phyloP scores from a whole-genome alignment of 2,888 invertebrate species.

The Epinotia ramella region DNA sequence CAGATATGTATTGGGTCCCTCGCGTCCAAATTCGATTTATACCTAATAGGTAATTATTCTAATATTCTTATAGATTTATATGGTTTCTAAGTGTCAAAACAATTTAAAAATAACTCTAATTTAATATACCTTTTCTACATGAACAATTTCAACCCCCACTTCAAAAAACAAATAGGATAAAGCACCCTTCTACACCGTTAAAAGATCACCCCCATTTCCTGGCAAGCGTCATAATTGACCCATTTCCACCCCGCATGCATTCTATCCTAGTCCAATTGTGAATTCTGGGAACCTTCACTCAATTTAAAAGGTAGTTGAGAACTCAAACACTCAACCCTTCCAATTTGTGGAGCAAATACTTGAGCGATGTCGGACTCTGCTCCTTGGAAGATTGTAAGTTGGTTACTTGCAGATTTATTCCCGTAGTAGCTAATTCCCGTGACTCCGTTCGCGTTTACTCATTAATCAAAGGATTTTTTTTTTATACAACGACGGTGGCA shows the following conservation, averaged over 20 bases:
- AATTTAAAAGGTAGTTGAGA: slow-evolving; percentile 45
- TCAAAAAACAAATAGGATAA: slow-evolving; percentile 1
- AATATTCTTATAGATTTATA: no score
- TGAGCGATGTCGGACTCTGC: slow-evolving; percentile 16
- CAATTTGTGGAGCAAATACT: slow-evolving; percentile 47
- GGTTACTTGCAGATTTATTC: neutral
- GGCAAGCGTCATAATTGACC: slow-evolving; percentile 24
- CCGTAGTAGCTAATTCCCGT: no score
- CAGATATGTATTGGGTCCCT: no score
- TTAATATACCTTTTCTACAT: neutral
- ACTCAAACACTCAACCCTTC: slow-evolving; percentile 47
- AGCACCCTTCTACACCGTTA: neutral
- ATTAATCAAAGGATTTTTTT: neutral
- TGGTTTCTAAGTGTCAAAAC: no score
- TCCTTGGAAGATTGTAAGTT: neutral
- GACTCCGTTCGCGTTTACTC: no score
- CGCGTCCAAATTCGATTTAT: no score
- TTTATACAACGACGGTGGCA: no score
- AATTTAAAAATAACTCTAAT: no score
- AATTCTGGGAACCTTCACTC: slow-evolving; percentile 32
- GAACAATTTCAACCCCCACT: neutral
- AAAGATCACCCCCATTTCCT: slow-evolving; percentile 24
- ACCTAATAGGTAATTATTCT: no score
- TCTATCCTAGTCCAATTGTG: slow-evolving; percentile 23
- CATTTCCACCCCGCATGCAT: slow-evolving; percentile 36